phyloP scores from a whole-genome alignment of 2,797 vertebrate species.

The Sebastes nivosus region DNA sequence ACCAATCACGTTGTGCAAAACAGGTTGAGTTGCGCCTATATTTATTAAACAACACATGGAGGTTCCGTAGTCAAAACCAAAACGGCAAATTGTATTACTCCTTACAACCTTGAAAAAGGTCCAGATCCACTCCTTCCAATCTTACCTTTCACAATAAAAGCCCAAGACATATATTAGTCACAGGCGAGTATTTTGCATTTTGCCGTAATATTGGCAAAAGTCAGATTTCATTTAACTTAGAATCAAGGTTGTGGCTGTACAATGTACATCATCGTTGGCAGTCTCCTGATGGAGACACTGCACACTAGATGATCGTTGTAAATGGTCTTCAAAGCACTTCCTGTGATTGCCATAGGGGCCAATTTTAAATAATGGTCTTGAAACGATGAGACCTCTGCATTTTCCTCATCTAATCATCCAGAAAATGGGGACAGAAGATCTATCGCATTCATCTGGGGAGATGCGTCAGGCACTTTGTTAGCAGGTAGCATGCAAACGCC shows the following conservation, averaged over 20 bases:
- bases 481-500: constrained; percentile 43
- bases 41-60: no score
- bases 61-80: no score
- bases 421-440: constrained; percentile 54
- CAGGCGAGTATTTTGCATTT: no score
- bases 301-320: not conserved
- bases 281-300: constrained; percentile 4
- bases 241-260: not conserved
- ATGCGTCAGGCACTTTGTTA: constrained; percentile 29
- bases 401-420: constrained; percentile 55
- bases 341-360: constrained; percentile 50
- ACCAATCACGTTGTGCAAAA: no score
- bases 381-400: constrained; percentile 43
- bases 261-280: not conserved
- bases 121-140: no score
- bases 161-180: no score
- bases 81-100: no score
- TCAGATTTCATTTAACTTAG: not conserved
- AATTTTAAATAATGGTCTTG: constrained; percentile 61
- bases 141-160: no score
- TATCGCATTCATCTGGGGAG: constrained; percentile 43
- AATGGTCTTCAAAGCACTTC: constrained; percentile 49
- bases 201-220: not conserved
- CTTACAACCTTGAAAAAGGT: no score
- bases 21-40: no score